Evolutionary conservation across 2,113 vertebrate species (phyloP).

Genomic region (Xenus cinereus): DNA sequence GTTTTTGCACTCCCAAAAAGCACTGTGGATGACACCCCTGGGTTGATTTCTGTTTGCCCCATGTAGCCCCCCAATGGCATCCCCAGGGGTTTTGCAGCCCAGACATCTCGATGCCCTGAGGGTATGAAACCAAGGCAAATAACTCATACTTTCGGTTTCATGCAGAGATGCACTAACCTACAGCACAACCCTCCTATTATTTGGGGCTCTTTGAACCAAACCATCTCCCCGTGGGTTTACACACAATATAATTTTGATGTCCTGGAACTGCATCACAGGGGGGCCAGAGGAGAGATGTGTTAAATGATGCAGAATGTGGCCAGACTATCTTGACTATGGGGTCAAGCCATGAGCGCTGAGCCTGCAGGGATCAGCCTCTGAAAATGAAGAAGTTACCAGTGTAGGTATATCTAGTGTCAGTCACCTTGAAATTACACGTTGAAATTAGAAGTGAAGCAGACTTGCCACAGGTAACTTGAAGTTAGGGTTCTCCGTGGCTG

Average conservation of each 20-base stretch:
- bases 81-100: neutral
- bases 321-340: neutral
- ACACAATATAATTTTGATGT: neutral
- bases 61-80: neutral
- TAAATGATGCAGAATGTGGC: neutral
- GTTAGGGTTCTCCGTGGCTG: neutral
- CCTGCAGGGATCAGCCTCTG: neutral
- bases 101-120: neutral
- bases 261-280: neutral
- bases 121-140: neutral
- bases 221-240: neutral
- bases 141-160: neutral
- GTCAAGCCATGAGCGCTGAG: neutral
- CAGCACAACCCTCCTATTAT: neutral
- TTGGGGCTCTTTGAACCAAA: neutral
- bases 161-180: neutral
- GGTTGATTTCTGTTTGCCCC: neutral
- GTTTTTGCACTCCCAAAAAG: neutral
- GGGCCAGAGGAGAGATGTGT: neutral
- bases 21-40: neutral
- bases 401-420: neutral
- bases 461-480: neutral
- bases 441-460: neutral
- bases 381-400: rapidly evolving
- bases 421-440: too few species aligned